Evolutionary conservation across 2,797 vertebrate genomes (phyloP).

Genomic region (Tympanoctomys barrerae): DNA sequence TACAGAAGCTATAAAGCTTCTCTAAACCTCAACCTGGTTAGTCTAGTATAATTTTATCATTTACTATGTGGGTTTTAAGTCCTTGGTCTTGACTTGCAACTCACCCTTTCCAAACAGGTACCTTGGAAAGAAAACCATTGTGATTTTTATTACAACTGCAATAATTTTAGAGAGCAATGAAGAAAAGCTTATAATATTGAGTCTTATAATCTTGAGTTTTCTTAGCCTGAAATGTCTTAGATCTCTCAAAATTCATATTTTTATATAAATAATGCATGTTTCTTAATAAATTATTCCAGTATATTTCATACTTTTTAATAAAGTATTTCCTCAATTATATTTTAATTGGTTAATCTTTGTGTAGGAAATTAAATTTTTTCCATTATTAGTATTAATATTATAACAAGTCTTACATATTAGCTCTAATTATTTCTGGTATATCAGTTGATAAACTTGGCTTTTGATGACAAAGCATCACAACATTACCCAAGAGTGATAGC

Average conservation of each 20-base stretch:
- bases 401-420: conserved; percentile 11
- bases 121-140: not conserved
- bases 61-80: not conserved
- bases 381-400: conserved; percentile 16
- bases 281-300: conserved; percentile 43
- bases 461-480: not conserved
- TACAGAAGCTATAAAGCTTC: not conserved
- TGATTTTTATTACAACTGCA: not conserved
- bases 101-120: not conserved
- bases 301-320: conserved; percentile 34
- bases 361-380: not conserved
- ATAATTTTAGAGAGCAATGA: conserved; percentile 21
- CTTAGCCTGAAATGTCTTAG: conserved; percentile 25
- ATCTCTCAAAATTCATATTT: not conserved
- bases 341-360: conserved; percentile 40
- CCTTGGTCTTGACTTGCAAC: conserved; percentile 9
- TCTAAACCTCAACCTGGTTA: not conserved
- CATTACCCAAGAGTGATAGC: not conserved
- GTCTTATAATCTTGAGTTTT: not conserved
- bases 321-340: conserved; percentile 46
- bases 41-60: not conserved
- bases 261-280: conserved; percentile 21
- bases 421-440: conserved; percentile 38
- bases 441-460: not conserved
- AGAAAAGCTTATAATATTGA: not conserved